Evolutionary conservation across 2,113 vertebrate species (phyloP).

Genomic region (Cairina moschata): DNA sequence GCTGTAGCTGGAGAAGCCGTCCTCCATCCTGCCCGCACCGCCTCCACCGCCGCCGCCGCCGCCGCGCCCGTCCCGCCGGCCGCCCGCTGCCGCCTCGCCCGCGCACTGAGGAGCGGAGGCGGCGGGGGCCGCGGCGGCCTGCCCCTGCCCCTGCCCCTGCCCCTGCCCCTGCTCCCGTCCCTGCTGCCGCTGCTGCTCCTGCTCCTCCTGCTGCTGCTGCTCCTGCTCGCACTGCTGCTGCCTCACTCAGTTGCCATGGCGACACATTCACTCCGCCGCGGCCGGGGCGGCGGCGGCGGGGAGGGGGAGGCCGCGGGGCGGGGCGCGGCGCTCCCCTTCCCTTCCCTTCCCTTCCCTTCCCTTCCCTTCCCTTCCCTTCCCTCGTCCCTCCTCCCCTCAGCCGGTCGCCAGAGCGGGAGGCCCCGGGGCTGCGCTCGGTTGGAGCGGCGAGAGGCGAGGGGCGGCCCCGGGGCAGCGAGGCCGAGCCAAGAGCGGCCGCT

Average conservation of each 20-base stretch:
- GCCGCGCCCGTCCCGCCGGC: slow-evolving; percentile 30
- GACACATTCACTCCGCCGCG: slow-evolving; percentile 84
- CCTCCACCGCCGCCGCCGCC: not conserved
- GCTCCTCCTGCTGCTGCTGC: too few species aligned
- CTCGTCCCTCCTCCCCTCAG: too few species aligned
- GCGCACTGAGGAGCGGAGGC: slow-evolving; percentile 67
- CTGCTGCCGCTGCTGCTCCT: too few species aligned
- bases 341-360: too few species aligned
- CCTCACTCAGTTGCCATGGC: slow-evolving; percentile 91
- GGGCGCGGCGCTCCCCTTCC: not conserved
- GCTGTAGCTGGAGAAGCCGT: slow-evolving; percentile 91
- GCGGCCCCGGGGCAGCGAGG: too few species aligned
- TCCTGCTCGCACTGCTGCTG: slow-evolving; percentile 40
- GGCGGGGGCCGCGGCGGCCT: slow-evolving; percentile 73
- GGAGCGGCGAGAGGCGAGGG: too few species aligned
- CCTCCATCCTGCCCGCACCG: slow-evolving; percentile 87
- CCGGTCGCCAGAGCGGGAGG: too few species aligned
- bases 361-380: too few species aligned
- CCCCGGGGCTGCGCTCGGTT: too few species aligned
- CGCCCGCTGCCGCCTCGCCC: slow-evolving; percentile 38
- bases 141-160: slow-evolving; percentile 38
- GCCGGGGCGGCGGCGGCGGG: not conserved
- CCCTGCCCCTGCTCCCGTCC: too few species aligned
- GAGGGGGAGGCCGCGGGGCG: not conserved
- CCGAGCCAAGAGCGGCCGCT: not conserved